Evolutionary conservation across 2,888 invertebrate genomes (phyloP).

Genomic region (Caenorhabditis sp.): DNA sequence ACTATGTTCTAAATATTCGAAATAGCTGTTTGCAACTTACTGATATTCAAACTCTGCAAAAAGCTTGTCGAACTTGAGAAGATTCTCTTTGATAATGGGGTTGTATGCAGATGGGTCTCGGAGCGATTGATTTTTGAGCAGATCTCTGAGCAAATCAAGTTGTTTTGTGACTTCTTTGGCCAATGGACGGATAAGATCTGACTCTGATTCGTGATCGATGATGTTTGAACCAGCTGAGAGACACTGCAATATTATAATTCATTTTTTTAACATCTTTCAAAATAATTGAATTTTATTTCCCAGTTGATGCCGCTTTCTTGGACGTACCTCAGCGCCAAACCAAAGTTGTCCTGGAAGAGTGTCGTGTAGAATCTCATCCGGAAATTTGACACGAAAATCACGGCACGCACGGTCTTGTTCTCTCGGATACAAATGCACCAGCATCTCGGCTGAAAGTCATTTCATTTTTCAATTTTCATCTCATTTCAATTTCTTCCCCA

Average conservation of each 20-base stretch:
- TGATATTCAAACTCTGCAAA: conserved; percentile 97
- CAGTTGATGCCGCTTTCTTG: no score
- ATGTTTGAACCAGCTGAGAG: conserved; percentile 98
- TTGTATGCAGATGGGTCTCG: conserved; percentile 84
- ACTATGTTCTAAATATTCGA: no score
- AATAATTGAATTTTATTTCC: no score
- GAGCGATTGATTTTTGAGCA: conserved; percentile 90
- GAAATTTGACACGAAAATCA: conserved; percentile 98
- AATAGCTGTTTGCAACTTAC: conserved; percentile 57
- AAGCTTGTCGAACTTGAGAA: conserved; percentile 89
- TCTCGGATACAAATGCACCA: conserved; percentile 78
- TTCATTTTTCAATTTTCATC: no score
- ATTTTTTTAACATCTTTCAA: background rate
- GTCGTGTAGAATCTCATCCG: conserved; percentile 98
- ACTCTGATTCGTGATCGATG: conserved; percentile 96
- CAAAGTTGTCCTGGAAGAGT: conserved; percentile 98
- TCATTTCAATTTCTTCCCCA: no score
- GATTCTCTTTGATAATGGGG: conserved; percentile 83
- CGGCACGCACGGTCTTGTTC: conserved; percentile 85
- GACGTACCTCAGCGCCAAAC: conserved; percentile 97
- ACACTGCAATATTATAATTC: conserved; percentile 87
- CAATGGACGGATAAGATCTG: conserved; percentile 95
- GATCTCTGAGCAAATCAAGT: conserved; percentile 92
- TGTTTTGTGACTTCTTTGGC: conserved; percentile 97
- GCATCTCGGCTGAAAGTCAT: conserved; percentile 81